Base-by-base conservation (phyloP, 1,140 invertebrate species). In the Aleiodes sp. region DNA sequence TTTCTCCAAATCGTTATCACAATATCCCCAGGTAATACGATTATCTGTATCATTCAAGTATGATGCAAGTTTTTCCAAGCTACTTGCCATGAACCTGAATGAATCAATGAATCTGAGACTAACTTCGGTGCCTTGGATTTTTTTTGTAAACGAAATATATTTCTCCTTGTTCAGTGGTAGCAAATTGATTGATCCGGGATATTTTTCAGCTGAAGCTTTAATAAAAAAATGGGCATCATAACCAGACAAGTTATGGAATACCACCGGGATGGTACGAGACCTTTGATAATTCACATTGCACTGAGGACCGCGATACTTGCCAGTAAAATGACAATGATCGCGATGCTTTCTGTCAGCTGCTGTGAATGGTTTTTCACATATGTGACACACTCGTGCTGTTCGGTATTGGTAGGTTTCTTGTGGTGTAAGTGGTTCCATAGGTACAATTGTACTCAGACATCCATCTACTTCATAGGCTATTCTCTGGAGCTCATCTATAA, bases 311-410 rank as follows among this genome's bases (percentile, higher is more conserved):
- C 35, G 28, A 35, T 64, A 64, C 14, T 43, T 64, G 3, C 61
- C 60, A 0, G 28, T 62, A 1, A 62, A 35, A 1, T 62, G 79
- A 70, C 72, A 71, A 74, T 83, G 80, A 67, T 84, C 78, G 2
- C 19, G 43, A 24, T 24, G 19, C 21, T 10, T 52, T 7, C 2
- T 0, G 12, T 24, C 19, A 24, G 4, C 16, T 6, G 4, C 4
- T 24, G 10, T 4, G n/a, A 14, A 62, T 4, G 60, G 4, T 14
- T 62, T 62, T 16, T 35, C 28, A 2, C 60, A 62, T 37, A 35
- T 62, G 21, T 62, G 60, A 41, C 61, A 64, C 24, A 19, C 41
- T 19, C 1, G 1, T 6, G 14, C 61, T 41, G 19, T 64, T 0
- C 8, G 2, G 28, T n/a, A 64, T 21, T 64, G 1, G 2, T 41